Evolutionary conservation across 2,888 invertebrate genomes (phyloP).

Genomic region (Disparrhopalites patrizii): DNA sequence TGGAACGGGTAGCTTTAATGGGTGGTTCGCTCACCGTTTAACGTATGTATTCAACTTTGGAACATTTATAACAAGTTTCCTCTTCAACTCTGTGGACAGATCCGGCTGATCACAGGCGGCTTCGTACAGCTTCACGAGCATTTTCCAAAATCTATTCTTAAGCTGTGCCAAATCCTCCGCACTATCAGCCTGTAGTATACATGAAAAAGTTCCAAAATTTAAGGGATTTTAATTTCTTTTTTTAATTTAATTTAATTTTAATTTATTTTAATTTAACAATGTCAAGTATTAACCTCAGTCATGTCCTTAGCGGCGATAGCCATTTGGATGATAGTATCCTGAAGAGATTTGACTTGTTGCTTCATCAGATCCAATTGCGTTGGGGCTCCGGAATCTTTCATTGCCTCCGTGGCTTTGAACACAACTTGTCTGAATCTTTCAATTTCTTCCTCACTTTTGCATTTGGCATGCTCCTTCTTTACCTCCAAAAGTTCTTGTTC

Average conservation of each 20-base stretch:
- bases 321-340: slow-evolving; percentile 38
- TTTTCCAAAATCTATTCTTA: slow-evolving; percentile 39
- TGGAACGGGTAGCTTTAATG: slow-evolving; percentile 15
- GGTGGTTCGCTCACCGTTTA: slow-evolving; percentile 6
- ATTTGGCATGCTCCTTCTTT: slow-evolving; percentile 32
- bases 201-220: neutral
- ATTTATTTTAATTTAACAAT: no score
- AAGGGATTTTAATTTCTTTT: neutral
- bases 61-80: slow-evolving; percentile 22
- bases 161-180: slow-evolving; percentile 36
- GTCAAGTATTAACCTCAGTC: slow-evolving; percentile 40
- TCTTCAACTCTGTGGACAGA: slow-evolving; percentile 33
- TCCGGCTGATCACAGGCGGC: slow-evolving; percentile 41
- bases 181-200: slow-evolving; percentile 30
- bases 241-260: no score
- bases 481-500: slow-evolving; percentile 30
- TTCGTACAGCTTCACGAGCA: slow-evolving; percentile 38
- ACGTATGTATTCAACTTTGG: slow-evolving; percentile 8
- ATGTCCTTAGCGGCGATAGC: slow-evolving; percentile 43
- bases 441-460: slow-evolving; percentile 26
- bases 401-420: neutral
- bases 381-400: neutral
- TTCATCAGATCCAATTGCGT: slow-evolving; percentile 1
- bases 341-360: slow-evolving; percentile 23
- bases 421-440: slow-evolving; percentile 5